A percentile compares a stretch with the other conserved stretches of the same genome.
Conservation (phyloP, 2,888 invertebrate genomes). For the Ormyrus nitidulus region DNA sequence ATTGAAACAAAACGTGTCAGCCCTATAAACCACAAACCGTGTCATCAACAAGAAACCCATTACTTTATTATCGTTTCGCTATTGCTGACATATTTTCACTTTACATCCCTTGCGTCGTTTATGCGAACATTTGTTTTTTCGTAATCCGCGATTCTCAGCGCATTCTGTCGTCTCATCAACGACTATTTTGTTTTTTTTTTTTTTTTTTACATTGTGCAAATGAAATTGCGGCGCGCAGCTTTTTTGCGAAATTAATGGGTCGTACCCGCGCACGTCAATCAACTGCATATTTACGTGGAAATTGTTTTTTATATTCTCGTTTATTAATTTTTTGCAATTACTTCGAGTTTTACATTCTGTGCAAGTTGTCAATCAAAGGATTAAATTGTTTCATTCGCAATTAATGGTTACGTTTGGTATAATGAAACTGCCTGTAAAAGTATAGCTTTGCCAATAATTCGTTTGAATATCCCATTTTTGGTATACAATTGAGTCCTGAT, state of each 20-base stretch:
- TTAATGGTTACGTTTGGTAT: too few species aligned
- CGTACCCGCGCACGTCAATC: background rate
- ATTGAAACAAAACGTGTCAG: constrained; percentile 59
- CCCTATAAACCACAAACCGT: constrained; percentile 58
- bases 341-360: background rate
- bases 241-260: background rate
- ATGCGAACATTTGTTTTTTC: constrained; percentile 21
- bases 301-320: background rate
- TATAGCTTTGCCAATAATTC: too few species aligned
- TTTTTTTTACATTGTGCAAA: too few species aligned
- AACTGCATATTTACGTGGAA: background rate
- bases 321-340: background rate
- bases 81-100: constrained; percentile 62
- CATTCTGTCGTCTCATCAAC: constrained; percentile 9
- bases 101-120: constrained; percentile 41
- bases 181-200: background rate
- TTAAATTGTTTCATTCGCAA: too few species aligned
- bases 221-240: too few species aligned
- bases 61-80: constrained; percentile 63
- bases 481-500: too few species aligned
- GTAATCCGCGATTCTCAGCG: background rate
- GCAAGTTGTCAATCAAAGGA: background rate
- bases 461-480: too few species aligned
- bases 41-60: constrained; percentile 58
- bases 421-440: too few species aligned